Base-by-base conservation (phyloP, 1,140 invertebrate genomes). In the Pteromalus puparum region DNA sequence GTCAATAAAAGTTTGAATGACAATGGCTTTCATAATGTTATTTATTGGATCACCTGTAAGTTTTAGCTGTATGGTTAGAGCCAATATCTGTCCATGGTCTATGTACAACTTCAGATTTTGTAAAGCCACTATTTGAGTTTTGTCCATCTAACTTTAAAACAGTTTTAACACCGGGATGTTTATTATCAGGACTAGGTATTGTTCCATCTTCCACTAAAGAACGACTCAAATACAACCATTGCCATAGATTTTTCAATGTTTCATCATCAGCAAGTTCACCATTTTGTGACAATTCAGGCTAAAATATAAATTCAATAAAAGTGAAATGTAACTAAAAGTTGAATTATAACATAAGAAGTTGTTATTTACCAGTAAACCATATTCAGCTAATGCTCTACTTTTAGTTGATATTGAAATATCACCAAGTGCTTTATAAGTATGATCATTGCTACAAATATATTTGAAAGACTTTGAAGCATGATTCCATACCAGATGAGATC, bases 381-480 rank as follows among this genome's bases (percentile, higher is more conserved):
- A 98, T 86, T 96, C 95, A 13, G 93, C 92, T 42, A 94, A 88
- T n/a, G 97, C 97, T 86, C 97, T 93, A 81, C 92, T 91, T 89
- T 95, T 96, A 88, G 97, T 97, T 87, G 94, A 93, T 74, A 95
- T 93, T 9, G 97, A 95, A 87, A 98, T 96, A 92, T 98, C 97
- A 78, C 95, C 92, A 15, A 96, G 87, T 61, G 91, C 86, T 81
- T 92, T 92, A 87, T 95, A 95, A 89, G 95, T 92, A 82, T 92
- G 92, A 87, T 95, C 94, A 86, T 92, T 93, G 70, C 94, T 92
- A 83, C 91, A 93, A 84, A 95, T 93, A 87, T 93, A 95, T 91
- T 95, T 95, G 84, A 96, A 94, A 28, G 94, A 94, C 88, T 95
- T 95, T 28, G 95, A 95, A 5, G 96, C 96, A 88, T 95, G 94